phyloP scores from a whole-genome alignment of 2,888 invertebrate genomes.

The Schrankia costaestrigalis region DNA sequence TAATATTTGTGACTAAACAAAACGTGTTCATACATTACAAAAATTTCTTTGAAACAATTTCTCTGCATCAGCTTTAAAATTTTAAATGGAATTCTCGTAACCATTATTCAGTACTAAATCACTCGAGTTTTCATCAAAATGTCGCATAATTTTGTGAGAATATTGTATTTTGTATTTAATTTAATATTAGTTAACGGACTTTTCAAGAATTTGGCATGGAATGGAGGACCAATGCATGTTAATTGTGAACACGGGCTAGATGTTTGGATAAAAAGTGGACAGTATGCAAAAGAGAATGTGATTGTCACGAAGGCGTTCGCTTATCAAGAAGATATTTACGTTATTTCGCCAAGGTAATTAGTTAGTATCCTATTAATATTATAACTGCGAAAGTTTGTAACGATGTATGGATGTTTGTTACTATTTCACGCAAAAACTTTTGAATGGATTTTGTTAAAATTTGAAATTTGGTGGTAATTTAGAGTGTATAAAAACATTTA shows the following conservation, averaged over 20 bases:
- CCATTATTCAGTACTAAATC: too few species aligned
- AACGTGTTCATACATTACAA: slow-evolving; percentile 7
- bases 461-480: too few species aligned
- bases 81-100: slow-evolving; percentile 2
- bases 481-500: too few species aligned
- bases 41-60: slow-evolving; percentile 19
- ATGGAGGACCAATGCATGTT: slow-evolving; percentile 62
- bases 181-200: slow-evolving; percentile 26
- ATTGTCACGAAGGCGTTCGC: slow-evolving; percentile 82
- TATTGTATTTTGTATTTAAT: slow-evolving; percentile 7
- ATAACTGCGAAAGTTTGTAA: background rate
- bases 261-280: slow-evolving; percentile 73
- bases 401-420: too few species aligned
- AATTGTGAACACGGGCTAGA: slow-evolving; percentile 71
- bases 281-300: slow-evolving; percentile 79
- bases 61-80: slow-evolving; percentile 18
- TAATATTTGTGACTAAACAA: slow-evolving; percentile 7
- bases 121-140: too few species aligned
- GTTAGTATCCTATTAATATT: background rate
- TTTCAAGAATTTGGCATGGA: slow-evolving; percentile 65
- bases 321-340: slow-evolving; percentile 76
- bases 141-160: background rate
- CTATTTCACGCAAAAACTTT: too few species aligned
- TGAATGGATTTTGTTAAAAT: too few species aligned
- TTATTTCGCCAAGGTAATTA: slow-evolving; percentile 79